Evolutionary conservation across 2,888 invertebrate species (phyloP).

Genomic region (Caprella mutica): DNA sequence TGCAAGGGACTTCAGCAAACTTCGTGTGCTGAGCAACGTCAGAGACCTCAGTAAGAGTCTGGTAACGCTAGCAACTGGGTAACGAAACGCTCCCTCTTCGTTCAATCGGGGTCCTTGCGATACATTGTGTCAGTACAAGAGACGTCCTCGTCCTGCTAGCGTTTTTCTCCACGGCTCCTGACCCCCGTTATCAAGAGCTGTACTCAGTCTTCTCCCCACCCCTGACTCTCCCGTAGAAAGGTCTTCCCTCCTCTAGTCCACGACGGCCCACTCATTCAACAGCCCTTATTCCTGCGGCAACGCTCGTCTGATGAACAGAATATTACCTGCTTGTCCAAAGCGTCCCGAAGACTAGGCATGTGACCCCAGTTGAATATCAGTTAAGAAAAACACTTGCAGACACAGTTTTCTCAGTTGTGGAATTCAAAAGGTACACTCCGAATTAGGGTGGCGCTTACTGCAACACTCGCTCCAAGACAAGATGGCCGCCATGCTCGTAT

Average conservation of each 20-base stretch:
- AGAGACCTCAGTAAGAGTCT: constrained; percentile 10
- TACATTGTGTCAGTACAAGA: no score
- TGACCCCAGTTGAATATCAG: constrained; percentile 11
- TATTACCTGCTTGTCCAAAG: constrained; percentile 8
- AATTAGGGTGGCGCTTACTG: constrained; percentile 24
- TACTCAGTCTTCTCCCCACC: background rate
- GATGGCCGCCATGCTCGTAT: constrained; percentile 34
- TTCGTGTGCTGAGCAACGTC: constrained; percentile 6
- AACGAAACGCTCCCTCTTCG: constrained; percentile 2
- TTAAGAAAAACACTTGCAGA: constrained; percentile 8
- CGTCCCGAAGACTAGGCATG: constrained; percentile 1
- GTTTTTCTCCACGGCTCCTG: background rate
- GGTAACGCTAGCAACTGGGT: constrained; percentile 10
- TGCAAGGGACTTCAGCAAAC: no score
- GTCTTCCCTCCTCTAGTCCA: background rate
- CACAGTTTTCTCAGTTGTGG: constrained; percentile 7
- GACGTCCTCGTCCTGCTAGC: no score
- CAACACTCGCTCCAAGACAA: constrained; percentile 33
- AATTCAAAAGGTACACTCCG: constrained; percentile 8
- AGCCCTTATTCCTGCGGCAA: constrained; percentile 12
- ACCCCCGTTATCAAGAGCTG: background rate
- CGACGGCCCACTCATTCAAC: constrained; percentile 13
- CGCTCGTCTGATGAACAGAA: constrained; percentile 10
- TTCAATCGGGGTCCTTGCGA: no score
- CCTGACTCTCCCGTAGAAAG: background rate